Conservation (phyloP, 2,888 invertebrate species). For the Apantesis nais region DNA sequence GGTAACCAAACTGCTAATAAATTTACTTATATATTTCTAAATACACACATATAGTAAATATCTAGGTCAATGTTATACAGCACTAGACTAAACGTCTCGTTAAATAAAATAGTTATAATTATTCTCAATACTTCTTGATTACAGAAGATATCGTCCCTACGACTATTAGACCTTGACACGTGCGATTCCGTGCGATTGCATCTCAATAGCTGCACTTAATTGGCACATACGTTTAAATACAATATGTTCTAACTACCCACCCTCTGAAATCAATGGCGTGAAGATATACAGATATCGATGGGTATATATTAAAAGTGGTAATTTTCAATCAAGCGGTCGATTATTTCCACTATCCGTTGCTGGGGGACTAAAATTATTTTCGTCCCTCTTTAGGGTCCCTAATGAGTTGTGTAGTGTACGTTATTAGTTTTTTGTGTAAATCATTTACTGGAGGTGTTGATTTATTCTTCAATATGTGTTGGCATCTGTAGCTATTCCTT, state of each 20-base stretch:
- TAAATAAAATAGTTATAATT: not conserved
- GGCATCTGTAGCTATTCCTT: not conserved
- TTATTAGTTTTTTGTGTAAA: conserved; percentile 44
- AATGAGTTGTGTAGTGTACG: conserved; percentile 40
- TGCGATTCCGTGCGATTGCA: conserved; percentile 31
- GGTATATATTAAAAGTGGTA: conserved; percentile 45
- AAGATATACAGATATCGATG: conserved; percentile 13
- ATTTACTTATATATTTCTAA: too few species aligned
- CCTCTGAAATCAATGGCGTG: conserved; percentile 12
- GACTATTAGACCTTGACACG: conserved; percentile 8
- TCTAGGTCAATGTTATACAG: too few species aligned
- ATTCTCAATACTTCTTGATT: not conserved
- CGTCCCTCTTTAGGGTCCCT: conserved; percentile 37
- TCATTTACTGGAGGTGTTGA: conserved; percentile 19
- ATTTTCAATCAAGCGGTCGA: conserved; percentile 61
- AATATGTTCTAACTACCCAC: conserved; percentile 22
- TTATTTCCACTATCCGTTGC: conserved; percentile 57
- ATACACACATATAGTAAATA: too few species aligned
- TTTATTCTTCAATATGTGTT: conserved; percentile 12
- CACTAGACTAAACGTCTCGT: not conserved
- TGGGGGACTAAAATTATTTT: conserved; percentile 39
- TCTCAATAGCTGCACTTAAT: conserved; percentile 39
- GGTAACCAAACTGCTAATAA: too few species aligned
- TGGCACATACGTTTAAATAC: conserved; percentile 13
- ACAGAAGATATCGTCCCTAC: not conserved